Base-by-base conservation (phyloP, 2,113 vertebrate genomes). In the Myodes glareolus region DNA sequence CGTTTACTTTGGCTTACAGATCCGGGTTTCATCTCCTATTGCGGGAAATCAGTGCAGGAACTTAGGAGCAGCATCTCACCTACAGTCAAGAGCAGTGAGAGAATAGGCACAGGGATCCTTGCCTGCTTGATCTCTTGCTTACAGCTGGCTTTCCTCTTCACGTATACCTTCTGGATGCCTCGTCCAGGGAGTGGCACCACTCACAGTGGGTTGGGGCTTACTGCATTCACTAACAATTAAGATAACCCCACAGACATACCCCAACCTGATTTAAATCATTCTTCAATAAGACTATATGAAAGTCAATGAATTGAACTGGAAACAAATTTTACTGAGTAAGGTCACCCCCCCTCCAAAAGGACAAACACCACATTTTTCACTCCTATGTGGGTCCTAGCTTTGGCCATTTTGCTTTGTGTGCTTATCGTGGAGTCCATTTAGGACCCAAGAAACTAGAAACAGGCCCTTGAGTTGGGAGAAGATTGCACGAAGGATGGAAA, bases 401-500 rank as follows among this genome's bases (percentile, higher is more conserved):
- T 9, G 1, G n/a, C n/a, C 4, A 5, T 29, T 76, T 76, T 58
- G 78, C 13, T 25, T 81, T 23, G 52, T n/a, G 9, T 58, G 52
- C 21, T 81, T n/a, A n/a, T 7, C 33, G 2, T n/a, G 36, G 5
- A 7, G 19, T n/a, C 52, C 10, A 1, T 3, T 19, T 81, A 2
- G 36, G n/a, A 81, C 0, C 21, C 21, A 58, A 81, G 33, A 58
- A 81, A 81, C 10, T 58, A n/a, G 52, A 58, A 31, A 77, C 27
- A 77, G 29, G 29, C 2, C 14, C 47, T 33, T 0, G 7, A 14
- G 27, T 42, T 31, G 27, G 29, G 13, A 45, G 76, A 31, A 31
- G 6, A 50, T 47, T 16, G 45, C 1, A 50, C 16, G 1, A 50
- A 77, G 3, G 12, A 27, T 0, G 0, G 45, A 45, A 77, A 33